Evolutionary conservation across 2,888 invertebrate genomes (phyloP), one percentile per base, ranked within the genome.

Genomic region (Drosophila pullipes): DNA sequence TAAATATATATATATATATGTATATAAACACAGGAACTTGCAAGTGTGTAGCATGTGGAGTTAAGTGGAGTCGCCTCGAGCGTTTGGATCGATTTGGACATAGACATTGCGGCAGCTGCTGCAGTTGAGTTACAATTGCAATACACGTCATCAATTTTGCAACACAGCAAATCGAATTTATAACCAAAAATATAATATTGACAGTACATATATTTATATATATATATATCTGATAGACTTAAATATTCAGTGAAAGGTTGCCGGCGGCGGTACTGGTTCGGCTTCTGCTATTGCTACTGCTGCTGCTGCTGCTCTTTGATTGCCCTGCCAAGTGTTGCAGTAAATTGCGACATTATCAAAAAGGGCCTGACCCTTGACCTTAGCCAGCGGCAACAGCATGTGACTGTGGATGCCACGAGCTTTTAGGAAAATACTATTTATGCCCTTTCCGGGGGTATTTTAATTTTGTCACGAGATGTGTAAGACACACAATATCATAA

Each of bases 101-200:
- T 65, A 86, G 85, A 89, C 89, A 87, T 87, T 87, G 85, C 87
- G 85, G 85, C 85, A 85, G 89, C 88, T 86, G 84, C 88, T 76
- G 76, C 76, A 64, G 62, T 65, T 73, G 49, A 60, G 52, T 39
- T 68, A 44, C 67, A 62, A 25, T 73, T 60, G 60, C 70, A 30
- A 66, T 63, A 61, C 58, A 60, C 74, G 78, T 80, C 79, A 81
- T 69, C 79, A 79, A 71, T 66, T 44, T 37, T 69, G 66, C 28
- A 59, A 22, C 57, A 33, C 66, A 69, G 52, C 67, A 76, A 89
- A 86, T 86, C 73, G 73, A 72, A 82, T 74, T 74, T 67, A 54
- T 62, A 64, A 22, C 74, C 69, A 69, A 70, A 77, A 73, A 75
- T 67, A 74, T 70, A 61, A 44, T 47, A 67, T 55, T 52, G 73